phyloP scores from a whole-genome alignment of 2,113 vertebrate species.

The Macquaria australasica region DNA sequence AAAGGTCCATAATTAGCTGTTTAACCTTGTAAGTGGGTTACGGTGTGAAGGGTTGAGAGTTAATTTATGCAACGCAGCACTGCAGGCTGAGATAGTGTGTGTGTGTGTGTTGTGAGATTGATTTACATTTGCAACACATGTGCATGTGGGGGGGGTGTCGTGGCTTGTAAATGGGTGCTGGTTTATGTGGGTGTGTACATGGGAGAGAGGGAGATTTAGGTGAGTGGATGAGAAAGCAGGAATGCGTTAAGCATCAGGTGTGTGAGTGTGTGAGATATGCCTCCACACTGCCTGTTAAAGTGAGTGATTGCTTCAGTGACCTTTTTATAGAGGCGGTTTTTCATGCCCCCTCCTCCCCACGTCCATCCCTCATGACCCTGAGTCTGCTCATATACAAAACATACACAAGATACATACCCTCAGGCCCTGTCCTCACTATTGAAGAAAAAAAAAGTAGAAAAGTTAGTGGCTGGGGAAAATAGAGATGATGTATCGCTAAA shows the following conservation, averaged over 20 bases:
- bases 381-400: constrained; percentile 38
- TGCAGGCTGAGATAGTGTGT: constrained; percentile 38
- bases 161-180: constrained; percentile 37
- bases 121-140: constrained; percentile 41
- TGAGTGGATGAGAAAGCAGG: constrained; percentile 12
- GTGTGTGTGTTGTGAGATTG: constrained; percentile 17
- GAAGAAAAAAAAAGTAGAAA: too few relatives aligned
- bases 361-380: constrained; percentile 28
- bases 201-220: constrained; percentile 15
- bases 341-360: constrained; percentile 27
- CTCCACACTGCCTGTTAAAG: constrained; percentile 57
- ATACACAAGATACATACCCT: background rate
- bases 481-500: background rate
- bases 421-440: background rate
- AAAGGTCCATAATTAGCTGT: constrained; percentile 66
- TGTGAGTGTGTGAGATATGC: constrained; percentile 37
- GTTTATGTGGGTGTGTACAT: constrained; percentile 42
- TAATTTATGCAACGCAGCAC: constrained; percentile 50
- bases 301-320: constrained; percentile 61
- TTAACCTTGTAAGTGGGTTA: constrained; percentile 71
- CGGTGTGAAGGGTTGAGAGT: constrained; percentile 49
- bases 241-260: background rate
- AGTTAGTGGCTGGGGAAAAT: background rate
- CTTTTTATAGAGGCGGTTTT: constrained; percentile 41
- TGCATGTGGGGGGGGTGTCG: constrained; percentile 9